A percentile compares a stretch with the other conserved stretches of the same genome.
These are phyloP conservation scores for Drosophila fuyamai DNA, from an alignment of 1,140 invertebrate species.

Conservation along the genomic window DNA sequence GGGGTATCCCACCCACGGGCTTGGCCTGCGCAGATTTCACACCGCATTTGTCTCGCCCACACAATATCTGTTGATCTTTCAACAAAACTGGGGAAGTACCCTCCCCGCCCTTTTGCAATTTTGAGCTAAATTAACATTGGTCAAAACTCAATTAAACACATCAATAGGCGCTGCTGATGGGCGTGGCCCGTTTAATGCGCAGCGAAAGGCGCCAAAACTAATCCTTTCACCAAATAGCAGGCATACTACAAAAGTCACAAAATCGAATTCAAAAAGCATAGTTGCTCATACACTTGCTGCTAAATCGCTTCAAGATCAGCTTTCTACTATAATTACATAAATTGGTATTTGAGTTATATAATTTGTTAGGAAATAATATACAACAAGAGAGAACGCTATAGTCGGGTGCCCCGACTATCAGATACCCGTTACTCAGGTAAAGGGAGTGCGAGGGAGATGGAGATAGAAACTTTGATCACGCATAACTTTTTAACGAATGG, in stretches of 20 bases:
- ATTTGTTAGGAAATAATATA: not conserved
- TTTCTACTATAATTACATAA: not conserved
- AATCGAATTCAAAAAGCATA: slow-evolving; percentile 16
- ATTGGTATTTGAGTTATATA: not conserved
- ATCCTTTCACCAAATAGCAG: slow-evolving; percentile 56
- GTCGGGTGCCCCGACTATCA: too few relatives aligned
- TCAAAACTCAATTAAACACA: slow-evolving; percentile 73
- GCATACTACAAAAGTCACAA: not conserved
- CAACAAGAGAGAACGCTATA: too few relatives aligned
- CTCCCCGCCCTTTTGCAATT: slow-evolving; percentile 9
- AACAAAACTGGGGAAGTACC: slow-evolving; percentile 13
- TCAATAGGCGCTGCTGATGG: slow-evolving; percentile 54
- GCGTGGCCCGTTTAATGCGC: slow-evolving; percentile 43
- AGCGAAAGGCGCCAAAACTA: slow-evolving; percentile 56
- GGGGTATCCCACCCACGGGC: slow-evolving; percentile 15
- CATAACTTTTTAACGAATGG: too few relatives aligned
- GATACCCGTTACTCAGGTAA: too few relatives aligned
- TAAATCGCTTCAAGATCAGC: slow-evolving; percentile 15
- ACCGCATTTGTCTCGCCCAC: slow-evolving; percentile 18
- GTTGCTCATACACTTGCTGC: slow-evolving; percentile 23
- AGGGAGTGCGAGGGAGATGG: too few relatives aligned
- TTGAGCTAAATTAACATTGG: slow-evolving; percentile 26
- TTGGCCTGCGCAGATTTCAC: slow-evolving; percentile 35
- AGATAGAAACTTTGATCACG: too few relatives aligned
- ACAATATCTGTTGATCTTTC: slow-evolving; percentile 9